A percentile compares a stretch with the other conserved stretches of the same genome.
phyloP scores from a whole-genome alignment of 1,140 invertebrate genomes.

The Ceratosolen fusciceps region DNA sequence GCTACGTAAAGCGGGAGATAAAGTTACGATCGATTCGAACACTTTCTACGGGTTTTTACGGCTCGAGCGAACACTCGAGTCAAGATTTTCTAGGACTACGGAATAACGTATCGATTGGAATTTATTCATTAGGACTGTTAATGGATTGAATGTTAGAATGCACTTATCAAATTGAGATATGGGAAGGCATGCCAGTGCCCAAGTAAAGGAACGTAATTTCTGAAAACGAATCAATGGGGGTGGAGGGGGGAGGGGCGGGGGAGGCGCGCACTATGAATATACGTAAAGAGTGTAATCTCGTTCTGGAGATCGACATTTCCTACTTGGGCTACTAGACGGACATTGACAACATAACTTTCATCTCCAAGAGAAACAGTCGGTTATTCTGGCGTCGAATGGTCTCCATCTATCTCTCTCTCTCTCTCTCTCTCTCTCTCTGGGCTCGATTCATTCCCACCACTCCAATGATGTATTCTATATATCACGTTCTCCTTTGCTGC shows the following conservation, averaged over 20 bases:
- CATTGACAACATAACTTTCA: constrained; percentile 43
- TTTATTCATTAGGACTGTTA: background rate
- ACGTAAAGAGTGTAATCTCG: constrained; percentile 35
- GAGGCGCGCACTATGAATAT: background rate
- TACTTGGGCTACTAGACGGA: constrained; percentile 26
- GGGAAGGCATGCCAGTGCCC: background rate
- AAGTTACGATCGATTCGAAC: too few relatives aligned
- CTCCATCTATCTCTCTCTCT: too few relatives aligned
- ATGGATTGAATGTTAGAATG: background rate
- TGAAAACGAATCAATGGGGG: constrained; percentile 24
- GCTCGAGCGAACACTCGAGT: too few relatives aligned
- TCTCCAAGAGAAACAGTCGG: constrained; percentile 40
- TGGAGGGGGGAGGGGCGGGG: too few relatives aligned
- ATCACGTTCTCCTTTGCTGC: constrained; percentile 43
- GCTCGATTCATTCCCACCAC: constrained; percentile 20
- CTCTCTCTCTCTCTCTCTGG: constrained; percentile 24
- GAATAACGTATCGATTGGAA: background rate
- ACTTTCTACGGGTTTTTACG: too few relatives aligned
- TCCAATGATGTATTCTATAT: constrained; percentile 33
- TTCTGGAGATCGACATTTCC: constrained; percentile 42
- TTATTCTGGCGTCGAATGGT: constrained; percentile 18
- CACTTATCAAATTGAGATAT: constrained; percentile 9
- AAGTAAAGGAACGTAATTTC: constrained; percentile 23
- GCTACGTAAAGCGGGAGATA: too few relatives aligned
- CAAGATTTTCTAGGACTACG: background rate